Evolutionary conservation across 2,113 vertebrate species (phyloP).

Genomic region (Dinomys branickii): DNA sequence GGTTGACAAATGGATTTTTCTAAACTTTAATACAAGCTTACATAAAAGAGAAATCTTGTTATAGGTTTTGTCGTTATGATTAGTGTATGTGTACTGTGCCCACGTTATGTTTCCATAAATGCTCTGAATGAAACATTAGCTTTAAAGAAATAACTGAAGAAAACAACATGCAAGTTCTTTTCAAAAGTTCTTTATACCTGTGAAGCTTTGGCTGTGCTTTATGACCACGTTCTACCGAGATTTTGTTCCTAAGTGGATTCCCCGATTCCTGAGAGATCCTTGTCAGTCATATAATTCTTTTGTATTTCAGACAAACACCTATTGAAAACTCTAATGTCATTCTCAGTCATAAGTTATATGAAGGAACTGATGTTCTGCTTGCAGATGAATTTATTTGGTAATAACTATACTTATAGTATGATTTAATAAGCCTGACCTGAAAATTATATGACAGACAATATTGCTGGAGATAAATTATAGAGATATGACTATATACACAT

Average conservation of each 20-base stretch:
- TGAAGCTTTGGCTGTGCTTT: background rate
- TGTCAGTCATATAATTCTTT: slow-evolving; percentile 47
- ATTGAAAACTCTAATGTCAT: slow-evolving; percentile 58
- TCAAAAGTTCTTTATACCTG: background rate
- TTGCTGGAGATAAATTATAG: slow-evolving; percentile 46
- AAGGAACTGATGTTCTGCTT: background rate
- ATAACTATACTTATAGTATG: background rate
- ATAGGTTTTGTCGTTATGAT: slow-evolving; percentile 36
- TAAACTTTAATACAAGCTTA: slow-evolving; percentile 51
- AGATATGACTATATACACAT: background rate
- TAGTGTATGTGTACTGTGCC: background rate
- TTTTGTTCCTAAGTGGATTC: slow-evolving; percentile 69
- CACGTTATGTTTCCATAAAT: slow-evolving; percentile 57
- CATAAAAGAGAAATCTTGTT: slow-evolving; percentile 61
- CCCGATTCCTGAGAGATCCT: slow-evolving; percentile 47
- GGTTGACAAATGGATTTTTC: slow-evolving; percentile 44
- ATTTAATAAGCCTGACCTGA: slow-evolving; percentile 2
- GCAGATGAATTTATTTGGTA: background rate
- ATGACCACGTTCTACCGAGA: slow-evolving; percentile 19
- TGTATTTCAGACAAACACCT: slow-evolving; percentile 1
- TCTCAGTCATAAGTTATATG: slow-evolving; percentile 26
- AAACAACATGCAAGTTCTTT: slow-evolving; percentile 19
- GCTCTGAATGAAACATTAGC: slow-evolving; percentile 49
- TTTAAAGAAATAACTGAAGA: slow-evolving; percentile 52
- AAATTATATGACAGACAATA: slow-evolving; percentile 39